Base-by-base conservation (phyloP, 2,113 vertebrate species). In the Pollimyrus isidori region DNA sequence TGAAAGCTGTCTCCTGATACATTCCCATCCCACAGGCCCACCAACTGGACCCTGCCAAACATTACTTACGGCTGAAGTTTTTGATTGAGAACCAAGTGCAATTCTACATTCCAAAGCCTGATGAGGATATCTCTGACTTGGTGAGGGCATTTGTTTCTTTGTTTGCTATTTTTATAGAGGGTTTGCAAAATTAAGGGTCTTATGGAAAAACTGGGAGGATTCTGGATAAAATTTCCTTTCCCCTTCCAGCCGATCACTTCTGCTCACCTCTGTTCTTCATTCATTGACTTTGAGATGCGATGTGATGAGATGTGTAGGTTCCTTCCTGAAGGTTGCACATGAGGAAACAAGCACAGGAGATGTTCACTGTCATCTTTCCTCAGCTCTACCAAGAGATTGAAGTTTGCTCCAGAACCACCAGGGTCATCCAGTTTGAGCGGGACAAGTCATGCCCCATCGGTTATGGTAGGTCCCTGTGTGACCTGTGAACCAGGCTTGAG, bases 361-460 rank as follows among this genome's bases (percentile, higher is more conserved):
- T 48, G 48, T 53, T 87, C 50, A 87, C 35, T 23, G 19, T 87
- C 39, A 26, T 89, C 23, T 93, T 46, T 94, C 56, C 94, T 89
- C 95, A 99, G 98, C 93, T 99, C 86, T 98, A 97, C 94, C 98
- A 98, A 95, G 98, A 99, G 95, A 98, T 99, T 82, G 97, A 99
- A 95, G 96, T 99, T 92, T 97, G 97, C 93, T 94, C 97, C 90
- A 99, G 97, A 95, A 94, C 94, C 39, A 97, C 95, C 86, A 96
- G 95, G 92, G 94, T 95, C 92, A 95, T 99, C 92, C 95, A 95
- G 85, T 97, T 99, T 89, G 97, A 98, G 94, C 97, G 97, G 93
- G 95, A 95, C 1, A 96, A 98, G 90, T 93, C 93, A 45, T 94
- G 93, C 62, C 92, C 95, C 69, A 94, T 97, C 39, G 97, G 96